Evolutionary conservation across 2,888 invertebrate species (phyloP).

Genomic region (Lottia scabra): DNA sequence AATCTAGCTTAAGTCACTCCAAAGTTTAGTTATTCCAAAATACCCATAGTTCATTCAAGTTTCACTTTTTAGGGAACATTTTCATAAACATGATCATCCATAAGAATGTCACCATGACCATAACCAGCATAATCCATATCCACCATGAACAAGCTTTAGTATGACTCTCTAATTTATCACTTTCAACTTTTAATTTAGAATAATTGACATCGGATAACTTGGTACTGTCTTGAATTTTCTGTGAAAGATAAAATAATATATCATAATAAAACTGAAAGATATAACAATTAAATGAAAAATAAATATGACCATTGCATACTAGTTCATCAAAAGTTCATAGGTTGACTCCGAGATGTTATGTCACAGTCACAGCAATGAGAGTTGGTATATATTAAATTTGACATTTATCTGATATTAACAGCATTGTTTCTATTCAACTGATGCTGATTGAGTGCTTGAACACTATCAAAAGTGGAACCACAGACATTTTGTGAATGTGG

Average conservation of each 20-base stretch:
- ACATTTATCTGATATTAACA: too few relatives aligned
- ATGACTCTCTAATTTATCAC: slow-evolving; percentile 85
- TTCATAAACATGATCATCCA: slow-evolving; percentile 95
- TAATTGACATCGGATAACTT: slow-evolving; percentile 85
- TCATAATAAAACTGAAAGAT: too few relatives aligned
- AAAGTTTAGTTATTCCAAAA: neutral
- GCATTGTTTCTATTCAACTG: too few relatives aligned
- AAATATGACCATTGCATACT: too few relatives aligned
- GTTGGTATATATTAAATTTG: too few relatives aligned
- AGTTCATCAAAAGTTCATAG: too few relatives aligned
- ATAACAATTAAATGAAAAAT: too few relatives aligned
- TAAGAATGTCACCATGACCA: slow-evolving; percentile 88
- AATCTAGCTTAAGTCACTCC: neutral
- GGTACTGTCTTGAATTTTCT: slow-evolving; percentile 82
- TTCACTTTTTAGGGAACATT: slow-evolving; percentile 76
- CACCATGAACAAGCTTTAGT: slow-evolving; percentile 94
- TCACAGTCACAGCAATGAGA: too few relatives aligned
- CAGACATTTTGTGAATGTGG: too few relatives aligned
- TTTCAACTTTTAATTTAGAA: slow-evolving; percentile 82
- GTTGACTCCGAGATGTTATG: too few relatives aligned
- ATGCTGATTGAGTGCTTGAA: too few relatives aligned
- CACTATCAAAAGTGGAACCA: too few relatives aligned
- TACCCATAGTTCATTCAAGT: neutral
- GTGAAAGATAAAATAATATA: slow-evolving; percentile 41
- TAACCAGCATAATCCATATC: slow-evolving; percentile 90